Evolutionary conservation across 2,888 invertebrate genomes (phyloP).

Genomic region (Lapara coniferarum): DNA sequence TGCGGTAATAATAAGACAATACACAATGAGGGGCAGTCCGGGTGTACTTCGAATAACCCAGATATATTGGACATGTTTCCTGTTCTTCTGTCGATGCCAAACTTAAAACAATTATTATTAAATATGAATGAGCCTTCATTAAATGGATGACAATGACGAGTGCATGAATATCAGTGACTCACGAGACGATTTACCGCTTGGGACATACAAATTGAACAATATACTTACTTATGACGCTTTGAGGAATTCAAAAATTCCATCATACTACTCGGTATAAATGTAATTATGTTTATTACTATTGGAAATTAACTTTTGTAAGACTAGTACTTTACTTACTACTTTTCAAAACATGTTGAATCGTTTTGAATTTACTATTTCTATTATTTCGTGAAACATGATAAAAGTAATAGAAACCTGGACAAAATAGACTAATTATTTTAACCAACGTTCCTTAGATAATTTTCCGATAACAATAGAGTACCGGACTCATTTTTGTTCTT

Average conservation of each 20-base stretch:
- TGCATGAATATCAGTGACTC: conserved; percentile 44
- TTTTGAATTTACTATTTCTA: too few relatives aligned
- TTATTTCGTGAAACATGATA: too few relatives aligned
- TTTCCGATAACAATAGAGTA: too few relatives aligned
- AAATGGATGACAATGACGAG: conserved; percentile 56
- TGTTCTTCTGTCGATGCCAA: conserved; percentile 43
- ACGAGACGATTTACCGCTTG: conserved; percentile 20
- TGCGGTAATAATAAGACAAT: background rate
- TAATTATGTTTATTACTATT: too few relatives aligned
- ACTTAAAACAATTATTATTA: conserved; percentile 63
- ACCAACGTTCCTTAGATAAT: too few relatives aligned
- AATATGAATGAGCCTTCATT: conserved; percentile 72
- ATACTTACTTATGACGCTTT: background rate
- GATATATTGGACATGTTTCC: conserved; percentile 34
- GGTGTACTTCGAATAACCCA: conserved; percentile 18
- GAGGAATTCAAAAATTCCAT: background rate
- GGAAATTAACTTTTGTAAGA: too few relatives aligned
- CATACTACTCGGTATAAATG: too few relatives aligned
- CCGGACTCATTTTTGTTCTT: too few relatives aligned
- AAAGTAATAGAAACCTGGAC: too few relatives aligned
- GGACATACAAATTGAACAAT: conserved; percentile 19
- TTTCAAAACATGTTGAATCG: too few relatives aligned
- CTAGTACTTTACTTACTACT: too few relatives aligned
- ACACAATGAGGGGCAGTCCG: background rate
- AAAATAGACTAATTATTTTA: too few relatives aligned